Base-by-base conservation (phyloP, 2,888 invertebrate species). In the Nomada hirtipes region DNA sequence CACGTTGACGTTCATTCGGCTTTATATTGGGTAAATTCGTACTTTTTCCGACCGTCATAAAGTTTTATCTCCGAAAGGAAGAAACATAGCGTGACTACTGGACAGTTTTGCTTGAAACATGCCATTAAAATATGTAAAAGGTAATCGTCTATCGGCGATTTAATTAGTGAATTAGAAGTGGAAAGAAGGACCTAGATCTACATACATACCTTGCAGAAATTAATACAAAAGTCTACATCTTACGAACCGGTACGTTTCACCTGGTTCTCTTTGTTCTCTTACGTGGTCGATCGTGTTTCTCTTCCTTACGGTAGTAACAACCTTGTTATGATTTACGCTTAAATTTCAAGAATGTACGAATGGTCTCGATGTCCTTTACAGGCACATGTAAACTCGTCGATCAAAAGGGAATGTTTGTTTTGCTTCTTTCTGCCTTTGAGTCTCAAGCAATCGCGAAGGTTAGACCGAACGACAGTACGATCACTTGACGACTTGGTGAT, bases 381-480 rank as follows among this genome's bases (percentile, higher is more conserved):
- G 73, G 57, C 79, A 82, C 55, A 71, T 81, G 73, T 74, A 84
- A 72, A 63, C 79, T 79, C 69, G 70, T 84, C 83, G 83, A 84
- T 79, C 83, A 65, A 52, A 83, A 70, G 80, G 83, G 75, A 76
- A 86, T 86, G 86, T 86, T 86, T 83, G 63, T 79, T 83, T 86
- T 73, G 73, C 72, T 83, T 70, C 67, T 64, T 47, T 70, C 79
- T 74, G 82, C 60, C 67, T 78, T 75, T 70, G 73, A 83, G 68
- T 79, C 55, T 61, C 75, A 57, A 82, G 63, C 57, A 61, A 79
- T 65, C 42, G 42, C 79, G 70, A 83, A 84, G 79, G 83, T 84
- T 84, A 84, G 76, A 76, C 61, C 50, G 61, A 79, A 82, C 72
- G 64, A 83, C 79, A 44, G 69, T 47, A 84, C 83, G 60, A 79